Conservation (phyloP, 1,140 invertebrate species). For the Nephotettix cincticeps region DNA sequence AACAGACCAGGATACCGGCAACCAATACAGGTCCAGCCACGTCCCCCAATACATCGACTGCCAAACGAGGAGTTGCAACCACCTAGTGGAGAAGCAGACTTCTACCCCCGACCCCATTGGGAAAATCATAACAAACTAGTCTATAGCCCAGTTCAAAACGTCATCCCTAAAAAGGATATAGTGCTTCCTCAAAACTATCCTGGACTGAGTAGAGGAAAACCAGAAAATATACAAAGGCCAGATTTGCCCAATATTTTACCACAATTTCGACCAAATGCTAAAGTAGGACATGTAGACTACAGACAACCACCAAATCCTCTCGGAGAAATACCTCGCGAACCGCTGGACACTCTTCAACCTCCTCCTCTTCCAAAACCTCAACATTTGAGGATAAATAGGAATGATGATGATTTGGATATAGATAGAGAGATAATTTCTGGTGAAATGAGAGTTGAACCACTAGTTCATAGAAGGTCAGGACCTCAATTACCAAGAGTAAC, state of each 20-base stretch:
- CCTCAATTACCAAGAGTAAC: conserved; percentile 47
- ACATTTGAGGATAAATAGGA: conserved; percentile 46
- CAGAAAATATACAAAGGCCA: conserved; percentile 25
- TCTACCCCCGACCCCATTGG: conserved; percentile 40
- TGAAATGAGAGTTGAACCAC: conserved; percentile 9
- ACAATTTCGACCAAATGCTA: conserved; percentile 67
- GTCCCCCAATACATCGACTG: conserved; percentile 3
- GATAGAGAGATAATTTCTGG: conserved; percentile 1
- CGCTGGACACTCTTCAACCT: conserved; percentile 44
- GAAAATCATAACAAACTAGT: conserved; percentile 35
- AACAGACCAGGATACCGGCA: conserved; percentile 12
- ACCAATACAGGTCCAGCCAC: conserved; percentile 18
- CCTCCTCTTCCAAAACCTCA: conserved; percentile 49
- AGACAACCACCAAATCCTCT: conserved; percentile 29
- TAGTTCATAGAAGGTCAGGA: conserved; percentile 35
- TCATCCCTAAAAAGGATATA: conserved; percentile 22
- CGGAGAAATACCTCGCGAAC: conserved; percentile 44
- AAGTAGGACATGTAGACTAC: conserved; percentile 55
- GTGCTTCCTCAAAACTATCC: conserved; percentile 26
- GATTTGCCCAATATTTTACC: conserved; percentile 67
- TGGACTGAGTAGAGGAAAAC: conserved; percentile 34
- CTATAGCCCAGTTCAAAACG: conserved; percentile 23
- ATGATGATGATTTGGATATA: conserved; percentile 36
- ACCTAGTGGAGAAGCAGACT: conserved; percentile 23
- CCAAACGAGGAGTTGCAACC: conserved; percentile 23